Base-by-base conservation (phyloP, 2,113 vertebrate species). In the Antechinus flavipes region DNA sequence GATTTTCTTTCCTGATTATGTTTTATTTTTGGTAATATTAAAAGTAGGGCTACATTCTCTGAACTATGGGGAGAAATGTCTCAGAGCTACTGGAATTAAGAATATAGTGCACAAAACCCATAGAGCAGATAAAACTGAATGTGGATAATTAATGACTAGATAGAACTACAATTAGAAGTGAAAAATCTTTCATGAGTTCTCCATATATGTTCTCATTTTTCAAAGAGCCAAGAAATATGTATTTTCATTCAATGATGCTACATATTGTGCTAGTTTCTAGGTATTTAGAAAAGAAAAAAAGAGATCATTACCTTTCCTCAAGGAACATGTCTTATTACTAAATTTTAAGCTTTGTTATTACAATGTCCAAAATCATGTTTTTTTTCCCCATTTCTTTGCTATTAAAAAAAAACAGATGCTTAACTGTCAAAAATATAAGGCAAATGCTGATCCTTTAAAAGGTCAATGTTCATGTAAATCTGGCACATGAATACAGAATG, bases 381-480 rank as follows among this genome's bases (percentile, higher is more conserved):
- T 8, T 76, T 68, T 92, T 95, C 61, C 49, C 49, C 93, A 30
- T 35, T 96, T 58, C 54, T 93, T 35, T 92, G 91, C 27, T 42
- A 54, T 84, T n/a, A 35, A 27, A 27, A n/a, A 91, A 93, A 91
- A 54, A 35, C 54, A 35, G 49, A 92, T 50, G 27, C 93, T 91
- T 50, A 50, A 93, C 50, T 54, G 92, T 68, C 35, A 92, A 96
- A 94, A 91, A 55, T 19, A 91, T 91, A 55, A 91, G 8, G 91
- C 23, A 93, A 96, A 90, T 52, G 68, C 58, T 93, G 35, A 30
- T n/a, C 94, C 90, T 96, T 91, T n/a, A 61, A 97, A 89, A 91
- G 93, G 30, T 89, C 96, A 93, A 93, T 53, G 24, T 25, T 56
- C 52, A 8, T 93, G 90, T 91, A 52, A 42, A 93, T 92, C 35